phyloP scores from a whole-genome alignment of 1,140 invertebrate species.

The Pseudomyrmex dendroicus region DNA sequence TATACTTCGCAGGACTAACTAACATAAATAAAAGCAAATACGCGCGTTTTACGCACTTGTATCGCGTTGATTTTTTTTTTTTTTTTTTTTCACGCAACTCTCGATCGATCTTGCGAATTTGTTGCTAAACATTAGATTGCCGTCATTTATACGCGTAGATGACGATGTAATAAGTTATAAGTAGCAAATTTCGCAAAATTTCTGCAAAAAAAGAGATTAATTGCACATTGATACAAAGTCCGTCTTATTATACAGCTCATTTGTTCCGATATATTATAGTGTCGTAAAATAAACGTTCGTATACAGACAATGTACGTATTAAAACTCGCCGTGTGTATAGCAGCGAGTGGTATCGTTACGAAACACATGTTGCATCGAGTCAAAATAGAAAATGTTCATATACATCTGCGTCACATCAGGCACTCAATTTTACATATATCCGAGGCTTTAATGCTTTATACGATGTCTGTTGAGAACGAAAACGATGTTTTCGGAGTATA shows the following conservation, averaged over 20 bases:
- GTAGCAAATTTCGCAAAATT: background rate
- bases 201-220: background rate
- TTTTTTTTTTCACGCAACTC: no score
- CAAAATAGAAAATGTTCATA: constrained; percentile 1
- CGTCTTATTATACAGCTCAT: background rate
- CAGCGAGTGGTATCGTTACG: background rate
- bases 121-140: no score
- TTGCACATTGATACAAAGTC: constrained; percentile 2
- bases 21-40: no score
- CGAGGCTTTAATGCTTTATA: background rate
- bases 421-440: background rate
- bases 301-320: background rate
- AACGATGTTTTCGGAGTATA: no score
- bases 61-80: no score
- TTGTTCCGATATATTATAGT: constrained; percentile 7
- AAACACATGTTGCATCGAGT: constrained; percentile 21
- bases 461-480: background rate
- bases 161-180: background rate
- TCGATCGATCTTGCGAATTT: no score
- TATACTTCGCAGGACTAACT: no score
- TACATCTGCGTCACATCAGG: background rate
- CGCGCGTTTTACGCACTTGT: no score
- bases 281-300: background rate
- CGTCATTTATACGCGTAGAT: background rate
- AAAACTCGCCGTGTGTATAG: no score